These are phyloP conservation scores for Eupeodes latifasciatus DNA, from an alignment of 2,888 invertebrate genomes.

Conservation along the genomic window DNA sequence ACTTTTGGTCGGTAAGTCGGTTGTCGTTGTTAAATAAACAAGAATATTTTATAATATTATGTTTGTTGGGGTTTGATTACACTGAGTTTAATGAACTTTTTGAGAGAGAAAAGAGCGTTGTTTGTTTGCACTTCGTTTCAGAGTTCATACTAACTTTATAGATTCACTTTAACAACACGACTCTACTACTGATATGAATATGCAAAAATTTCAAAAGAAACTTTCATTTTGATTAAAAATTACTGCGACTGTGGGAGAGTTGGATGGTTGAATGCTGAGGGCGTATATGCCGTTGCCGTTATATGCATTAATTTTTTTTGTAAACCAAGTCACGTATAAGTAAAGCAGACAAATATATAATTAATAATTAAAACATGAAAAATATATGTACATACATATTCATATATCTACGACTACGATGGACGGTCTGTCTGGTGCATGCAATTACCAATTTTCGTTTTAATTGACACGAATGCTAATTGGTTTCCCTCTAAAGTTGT, in stretches of 20 bases:
- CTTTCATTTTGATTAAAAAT: slow-evolving; percentile 41
- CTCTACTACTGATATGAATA: slow-evolving; percentile 23
- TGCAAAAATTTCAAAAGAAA: slow-evolving; percentile 29
- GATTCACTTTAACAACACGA: slow-evolving; percentile 30
- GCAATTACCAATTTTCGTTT: slow-evolving; percentile 42
- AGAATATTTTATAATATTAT: slow-evolving; percentile 1
- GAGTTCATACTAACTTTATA: slow-evolving; percentile 14
- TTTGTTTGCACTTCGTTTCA: slow-evolving; percentile 14
- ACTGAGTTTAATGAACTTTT: slow-evolving; percentile 57
- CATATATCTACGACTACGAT: background rate
- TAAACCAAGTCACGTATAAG: slow-evolving; percentile 58
- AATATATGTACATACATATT: background rate
- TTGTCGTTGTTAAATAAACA: slow-evolving; percentile 4
- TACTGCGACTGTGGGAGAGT: slow-evolving; percentile 9
- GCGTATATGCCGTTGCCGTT: slow-evolving; percentile 44
- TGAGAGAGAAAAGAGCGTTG: background rate
- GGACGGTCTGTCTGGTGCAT: slow-evolving; percentile 34
- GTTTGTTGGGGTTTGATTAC: slow-evolving; percentile 24
- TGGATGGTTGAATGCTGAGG: slow-evolving; percentile 29
- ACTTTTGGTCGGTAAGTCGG: background rate
- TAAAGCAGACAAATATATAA: slow-evolving; percentile 40
- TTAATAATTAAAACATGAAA: slow-evolving; percentile 31
- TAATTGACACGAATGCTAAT: slow-evolving; percentile 59
- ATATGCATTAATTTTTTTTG: slow-evolving; percentile 37
- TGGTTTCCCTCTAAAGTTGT: slow-evolving; percentile 18